Base-by-base conservation (phyloP, 64 coral and sea anemone species). In the Pocillopora damicornis region DNA sequence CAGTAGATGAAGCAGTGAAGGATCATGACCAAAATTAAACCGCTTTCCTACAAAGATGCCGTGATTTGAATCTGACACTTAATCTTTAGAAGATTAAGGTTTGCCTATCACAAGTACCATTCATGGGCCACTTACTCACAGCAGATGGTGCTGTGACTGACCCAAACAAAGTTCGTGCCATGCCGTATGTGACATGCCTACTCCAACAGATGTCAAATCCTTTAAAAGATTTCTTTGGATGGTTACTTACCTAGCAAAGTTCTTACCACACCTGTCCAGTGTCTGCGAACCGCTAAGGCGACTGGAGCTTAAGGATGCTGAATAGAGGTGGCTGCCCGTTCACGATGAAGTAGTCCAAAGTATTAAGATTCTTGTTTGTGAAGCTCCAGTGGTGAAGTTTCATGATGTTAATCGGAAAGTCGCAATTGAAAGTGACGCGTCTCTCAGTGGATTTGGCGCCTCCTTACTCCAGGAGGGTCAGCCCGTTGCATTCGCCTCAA, bases 401-500 rank as follows among this genome's bases (percentile, higher is more conserved):
- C 30, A 30, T 30, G 30, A 30, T 30, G 30, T 30, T 30, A 30
- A 30, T 30, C 30, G 30, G 30, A 30, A 30, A 30, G 30, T 30
- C 30, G 30, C 30, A 30, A 30, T 30, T 30, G 30, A 30, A 30
- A 30, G 30, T 30, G 30, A 30, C 30, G 30, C 30, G 30, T 30
- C 30, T 30, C 30, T 30, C 30, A 63, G 58, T 25, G 90, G 90
- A 67, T 61, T 92, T 58, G 76, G 83, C 12, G 90, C 91, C 57
- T 35, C 79, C 78, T 58, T 92, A 35, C 45, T 79, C 5, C 90
- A 87, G 59, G 83, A 59, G 63, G 90, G 90, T 60, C 75, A 92
- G 56, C 86, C 85, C 35, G 15, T 92, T 80, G 65, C 84, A 36
- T 92, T 81, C 80, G 84, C 91, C 56, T 92, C 86, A 56, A 81